phyloP scores from a whole-genome alignment of 2,888 invertebrate species.

The Andricus quercusramuli region DNA sequence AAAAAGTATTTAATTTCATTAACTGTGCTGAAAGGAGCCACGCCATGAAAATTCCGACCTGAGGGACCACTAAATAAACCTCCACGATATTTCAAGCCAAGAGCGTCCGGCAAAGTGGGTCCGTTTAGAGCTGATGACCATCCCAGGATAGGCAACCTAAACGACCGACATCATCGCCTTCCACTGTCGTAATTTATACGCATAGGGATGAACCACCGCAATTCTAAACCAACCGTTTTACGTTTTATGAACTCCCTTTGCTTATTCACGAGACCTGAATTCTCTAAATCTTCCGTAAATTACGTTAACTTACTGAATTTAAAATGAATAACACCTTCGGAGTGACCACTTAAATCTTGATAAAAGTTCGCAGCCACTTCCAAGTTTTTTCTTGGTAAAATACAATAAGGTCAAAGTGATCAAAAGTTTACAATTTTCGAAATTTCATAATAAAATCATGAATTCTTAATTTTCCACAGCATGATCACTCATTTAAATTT shows the following conservation, averaged over 20 bases:
- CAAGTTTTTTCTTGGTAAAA: no score
- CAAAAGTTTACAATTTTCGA: no score
- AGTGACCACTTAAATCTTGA: not conserved
- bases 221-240: constrained; percentile 39
- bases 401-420: no score
- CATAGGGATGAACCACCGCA: constrained; percentile 43
- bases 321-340: not conserved
- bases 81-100: constrained; percentile 45
- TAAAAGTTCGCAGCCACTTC: not conserved
- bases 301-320: not conserved
- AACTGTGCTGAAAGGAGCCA: constrained; percentile 47
- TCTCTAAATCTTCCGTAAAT: not conserved
- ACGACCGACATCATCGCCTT: constrained; percentile 50
- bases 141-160: constrained; percentile 44
- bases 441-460: no score
- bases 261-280: constrained; percentile 6
- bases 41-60: constrained; percentile 50
- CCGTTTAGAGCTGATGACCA: constrained; percentile 48
- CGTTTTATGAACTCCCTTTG: not conserved
- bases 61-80: constrained; percentile 50
- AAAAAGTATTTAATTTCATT: constrained; percentile 17
- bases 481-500: no score
- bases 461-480: no score
- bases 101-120: constrained; percentile 49
- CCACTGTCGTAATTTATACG: constrained; percentile 48